Evolutionary conservation across 2,888 invertebrate genomes (phyloP).

Genomic region (Epistrophella euchroma): DNA sequence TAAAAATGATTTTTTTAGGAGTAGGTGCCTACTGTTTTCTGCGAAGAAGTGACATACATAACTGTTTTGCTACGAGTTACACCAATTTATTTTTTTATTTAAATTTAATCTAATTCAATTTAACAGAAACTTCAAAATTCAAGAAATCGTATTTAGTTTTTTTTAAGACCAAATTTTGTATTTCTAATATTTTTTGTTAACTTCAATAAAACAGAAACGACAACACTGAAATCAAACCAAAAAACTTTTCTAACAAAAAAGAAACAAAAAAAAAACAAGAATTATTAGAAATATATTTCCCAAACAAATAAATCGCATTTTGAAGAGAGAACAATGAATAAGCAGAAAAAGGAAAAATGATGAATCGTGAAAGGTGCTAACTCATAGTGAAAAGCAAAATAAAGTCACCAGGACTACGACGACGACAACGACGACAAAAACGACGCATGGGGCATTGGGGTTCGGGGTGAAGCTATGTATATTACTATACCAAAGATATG

Average conservation of each 20-base stretch:
- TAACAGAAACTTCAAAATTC: no score
- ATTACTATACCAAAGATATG: not conserved
- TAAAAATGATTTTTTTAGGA: no score
- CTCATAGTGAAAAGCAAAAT: conserved; percentile 38
- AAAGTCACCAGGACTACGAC: conserved; percentile 15
- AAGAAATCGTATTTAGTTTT: no score
- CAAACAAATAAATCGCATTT: conserved; percentile 45
- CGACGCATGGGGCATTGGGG: conserved; percentile 2
- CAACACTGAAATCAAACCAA: not conserved
- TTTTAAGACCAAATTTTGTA: no score
- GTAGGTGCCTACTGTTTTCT: no score
- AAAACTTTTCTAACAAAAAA: conserved; percentile 2
- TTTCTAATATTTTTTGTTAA: not conserved
- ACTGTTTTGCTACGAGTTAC: no score
- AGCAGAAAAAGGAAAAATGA: conserved; percentile 41
- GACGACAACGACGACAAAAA: not conserved
- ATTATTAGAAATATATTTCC: conserved; percentile 30
- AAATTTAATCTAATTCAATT: no score
- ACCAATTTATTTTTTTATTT: no score
- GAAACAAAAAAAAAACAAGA: not conserved
- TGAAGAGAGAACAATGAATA: conserved; percentile 36
- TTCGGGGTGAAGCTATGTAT: not conserved
- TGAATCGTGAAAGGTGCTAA: conserved; percentile 44
- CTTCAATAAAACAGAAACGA: not conserved
- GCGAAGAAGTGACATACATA: no score